Percentiles rank a stretch among this genome's conserved stretches.
These are phyloP conservation scores for Perodicticus potto DNA, from an alignment of 2,797 vertebrate genomes.

Conservation along the genomic window DNA sequence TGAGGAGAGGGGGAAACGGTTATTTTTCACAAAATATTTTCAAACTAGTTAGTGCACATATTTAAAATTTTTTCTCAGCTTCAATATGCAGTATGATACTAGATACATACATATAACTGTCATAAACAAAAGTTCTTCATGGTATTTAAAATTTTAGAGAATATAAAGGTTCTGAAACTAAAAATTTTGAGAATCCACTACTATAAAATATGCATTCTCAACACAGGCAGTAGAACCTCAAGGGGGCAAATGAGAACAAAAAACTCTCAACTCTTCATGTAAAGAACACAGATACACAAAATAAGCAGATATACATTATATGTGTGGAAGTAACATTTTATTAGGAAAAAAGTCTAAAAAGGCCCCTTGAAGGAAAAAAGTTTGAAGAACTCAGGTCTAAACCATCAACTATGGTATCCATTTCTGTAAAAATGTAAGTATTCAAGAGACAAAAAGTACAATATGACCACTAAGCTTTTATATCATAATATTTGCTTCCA, in stretches of 20 bases:
- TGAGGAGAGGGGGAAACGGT: neutral
- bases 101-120: neutral
- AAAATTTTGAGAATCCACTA: neutral
- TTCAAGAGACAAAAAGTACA: neutral
- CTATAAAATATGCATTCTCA: neutral
- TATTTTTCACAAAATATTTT: slow-evolving; percentile 31
- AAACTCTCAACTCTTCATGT: neutral
- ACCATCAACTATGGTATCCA: neutral
- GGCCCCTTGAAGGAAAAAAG: neutral
- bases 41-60: neutral
- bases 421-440: slow-evolving; percentile 8
- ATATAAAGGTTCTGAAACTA: neutral
- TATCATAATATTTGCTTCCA: neutral
- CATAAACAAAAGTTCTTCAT: neutral
- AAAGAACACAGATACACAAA: neutral
- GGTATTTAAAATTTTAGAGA: neutral
- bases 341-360: neutral
- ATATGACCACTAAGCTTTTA: neutral
- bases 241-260: neutral
- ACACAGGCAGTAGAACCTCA: neutral
- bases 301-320: neutral
- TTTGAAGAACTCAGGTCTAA: neutral
- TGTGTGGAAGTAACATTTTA: neutral
- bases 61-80: neutral
- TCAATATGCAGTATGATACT: slow-evolving; percentile 10